A percentile compares a stretch with the other conserved stretches of the same genome.
Evolutionary conservation across 2,888 invertebrate species (phyloP).

Genomic region (Lottia gigantea): DNA sequence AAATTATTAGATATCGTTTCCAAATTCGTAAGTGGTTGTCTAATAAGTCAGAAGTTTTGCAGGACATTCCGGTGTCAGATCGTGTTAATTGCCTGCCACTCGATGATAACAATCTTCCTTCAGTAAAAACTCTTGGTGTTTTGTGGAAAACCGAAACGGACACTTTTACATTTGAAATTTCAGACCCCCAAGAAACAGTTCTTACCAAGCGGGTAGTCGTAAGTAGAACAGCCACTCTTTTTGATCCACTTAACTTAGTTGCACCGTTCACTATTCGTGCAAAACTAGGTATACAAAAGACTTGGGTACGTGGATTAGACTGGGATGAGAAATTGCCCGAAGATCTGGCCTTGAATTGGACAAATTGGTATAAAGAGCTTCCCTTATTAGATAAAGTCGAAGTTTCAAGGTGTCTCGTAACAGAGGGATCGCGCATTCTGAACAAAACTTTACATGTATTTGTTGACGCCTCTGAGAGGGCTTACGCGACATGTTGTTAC

Average conservation of each 20-base stretch:
- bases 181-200: background rate
- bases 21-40: background rate
- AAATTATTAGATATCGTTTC: no score
- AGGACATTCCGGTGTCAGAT: background rate
- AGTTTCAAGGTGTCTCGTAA: background rate
- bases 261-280: background rate
- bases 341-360: background rate
- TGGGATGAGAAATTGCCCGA: background rate
- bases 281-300: background rate
- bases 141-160: constrained; percentile 11
- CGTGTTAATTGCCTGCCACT: background rate
- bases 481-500: background rate
- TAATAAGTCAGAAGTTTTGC: background rate
- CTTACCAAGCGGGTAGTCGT: background rate
- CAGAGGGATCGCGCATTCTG: background rate
- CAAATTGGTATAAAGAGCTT: background rate
- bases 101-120: background rate
- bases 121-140: constrained; percentile 9
- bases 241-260: background rate
- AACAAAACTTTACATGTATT: background rate
- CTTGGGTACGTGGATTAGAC: background rate
- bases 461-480: background rate
- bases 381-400: background rate
- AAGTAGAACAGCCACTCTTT: background rate
- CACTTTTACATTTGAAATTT: background rate